A percentile compares a stretch with the other conserved stretches of the same genome.
phyloP scores from a whole-genome alignment of 2,113 vertebrate species.

The Neogobius melanostomus region DNA sequence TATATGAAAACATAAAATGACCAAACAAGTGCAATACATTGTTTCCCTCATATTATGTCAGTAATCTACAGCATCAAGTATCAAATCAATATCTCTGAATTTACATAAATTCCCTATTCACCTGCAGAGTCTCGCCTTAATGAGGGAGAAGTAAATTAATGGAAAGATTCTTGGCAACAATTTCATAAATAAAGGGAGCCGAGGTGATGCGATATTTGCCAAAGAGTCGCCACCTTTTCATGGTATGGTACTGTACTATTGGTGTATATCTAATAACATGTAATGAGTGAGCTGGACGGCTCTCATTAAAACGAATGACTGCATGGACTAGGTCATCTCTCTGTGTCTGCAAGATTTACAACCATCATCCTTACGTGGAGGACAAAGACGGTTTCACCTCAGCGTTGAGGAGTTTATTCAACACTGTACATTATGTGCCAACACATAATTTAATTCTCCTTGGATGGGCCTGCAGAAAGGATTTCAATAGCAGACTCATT shows the following conservation, averaged over 20 bases:
- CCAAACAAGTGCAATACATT: no score
- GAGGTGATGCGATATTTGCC: slow-evolving; percentile 8
- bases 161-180: no score
- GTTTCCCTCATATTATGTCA: no score
- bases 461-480: slow-evolving; percentile 23
- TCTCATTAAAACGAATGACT: slow-evolving; percentile 43
- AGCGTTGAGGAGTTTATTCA: slow-evolving; percentile 43
- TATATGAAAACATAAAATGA: no score
- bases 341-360: slow-evolving; percentile 43
- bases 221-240: slow-evolving; percentile 26
- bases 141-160: no score
- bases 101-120: no score
- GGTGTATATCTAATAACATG: slow-evolving; percentile 36
- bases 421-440: slow-evolving; percentile 37
- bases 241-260: slow-evolving; percentile 14
- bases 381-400: slow-evolving; percentile 45
- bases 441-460: slow-evolving; percentile 50
- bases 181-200: neutral
- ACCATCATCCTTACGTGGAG: slow-evolving; percentile 36
- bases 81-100: no score
- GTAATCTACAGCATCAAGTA: no score
- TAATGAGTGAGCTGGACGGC: slow-evolving; percentile 37
- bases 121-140: no score
- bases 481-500: slow-evolving; percentile 43
- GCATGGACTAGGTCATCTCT: slow-evolving; percentile 51